Evolutionary conservation across 2,888 invertebrate genomes (phyloP), one percentile per base, ranked within the genome.

Genomic region (Anthophora plumipes): DNA sequence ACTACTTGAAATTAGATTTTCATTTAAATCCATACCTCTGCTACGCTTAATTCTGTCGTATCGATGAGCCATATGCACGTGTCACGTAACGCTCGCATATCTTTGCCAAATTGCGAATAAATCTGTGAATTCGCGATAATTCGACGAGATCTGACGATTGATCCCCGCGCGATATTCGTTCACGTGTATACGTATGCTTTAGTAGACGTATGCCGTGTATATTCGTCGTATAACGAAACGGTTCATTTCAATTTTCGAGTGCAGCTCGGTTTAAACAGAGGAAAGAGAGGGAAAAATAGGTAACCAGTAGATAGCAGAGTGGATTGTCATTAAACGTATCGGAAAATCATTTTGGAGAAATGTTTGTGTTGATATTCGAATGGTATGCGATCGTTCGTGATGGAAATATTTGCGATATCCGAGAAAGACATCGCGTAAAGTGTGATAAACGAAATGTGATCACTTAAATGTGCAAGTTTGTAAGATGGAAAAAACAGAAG

Each of bases 61-160:
- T 77, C 78, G 22, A 46, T 46, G 31, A 41, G 31, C 31, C 31
- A 31, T 31, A 31, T 57, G 43, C 37, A 50, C 39, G 48, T 8
- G 39, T 25, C 52, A 25, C 52, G 52, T 39, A 39, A 60, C 41
- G 6, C 52, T 50, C 54, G 25, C 54, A 25, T 57, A 43, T 31
- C 55, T 69, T 64, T 31, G 54, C 60, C 41, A 70, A 77, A 82
- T 80, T 79, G 68, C 39, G 25, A 84, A 66, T 64, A 77, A 86
- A 85, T 86, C 77, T 72, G 63, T 59, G 83, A 31, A 5, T 17
- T 66, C 4, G n/a, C n/a, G 7, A 22, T 48, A 31, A 50, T 39
- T 43, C 17, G 12, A 14, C 2, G n/a, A 20, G 75, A 59, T 76
- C 63, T 12, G 46, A 11, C 25, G 31, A 59, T 54, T 20, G 39